These are phyloP conservation scores for Isoperla grammatica DNA, from an alignment of 2,888 invertebrate genomes.

Conservation along the genomic window DNA sequence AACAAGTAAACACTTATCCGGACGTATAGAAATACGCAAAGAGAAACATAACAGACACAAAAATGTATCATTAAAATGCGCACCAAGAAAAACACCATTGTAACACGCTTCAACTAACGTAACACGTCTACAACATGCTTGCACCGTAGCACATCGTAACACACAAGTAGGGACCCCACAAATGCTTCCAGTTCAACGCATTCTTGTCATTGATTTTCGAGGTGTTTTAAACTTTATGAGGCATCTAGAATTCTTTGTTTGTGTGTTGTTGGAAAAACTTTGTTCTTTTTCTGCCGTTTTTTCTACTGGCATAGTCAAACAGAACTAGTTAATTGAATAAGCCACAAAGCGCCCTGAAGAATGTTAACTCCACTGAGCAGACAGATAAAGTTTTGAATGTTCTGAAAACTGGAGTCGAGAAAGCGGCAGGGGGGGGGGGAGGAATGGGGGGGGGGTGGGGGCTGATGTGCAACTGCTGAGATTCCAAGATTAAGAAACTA, in stretches of 20 bases:
- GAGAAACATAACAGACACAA: too few species aligned
- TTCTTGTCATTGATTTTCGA: constrained; percentile 1
- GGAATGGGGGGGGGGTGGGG: background rate
- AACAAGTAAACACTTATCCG: too few species aligned
- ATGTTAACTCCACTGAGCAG: constrained; percentile 16
- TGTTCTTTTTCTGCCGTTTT: constrained; percentile 19
- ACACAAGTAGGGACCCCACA: too few species aligned
- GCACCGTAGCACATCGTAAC: too few species aligned
- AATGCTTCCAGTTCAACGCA: background rate
- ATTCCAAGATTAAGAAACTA: constrained; percentile 16
- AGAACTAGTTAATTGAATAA: constrained; percentile 24
- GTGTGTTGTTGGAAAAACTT: constrained; percentile 19
- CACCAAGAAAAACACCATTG: too few species aligned
- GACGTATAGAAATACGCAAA: too few species aligned
- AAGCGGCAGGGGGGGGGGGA: background rate
- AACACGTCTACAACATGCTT: too few species aligned
- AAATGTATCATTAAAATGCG: too few species aligned
- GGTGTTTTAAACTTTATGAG: constrained; percentile 19
- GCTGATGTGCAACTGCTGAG: constrained; percentile 12
- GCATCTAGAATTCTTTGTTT: constrained; percentile 21
- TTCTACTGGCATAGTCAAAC: constrained; percentile 21
- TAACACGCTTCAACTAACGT: too few species aligned
- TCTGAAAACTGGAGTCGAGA: background rate
- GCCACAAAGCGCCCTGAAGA: constrained; percentile 20
- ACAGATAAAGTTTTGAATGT: constrained; percentile 23